phyloP scores from a whole-genome alignment of 2,797 vertebrate genomes.

The Poeciliopsis turneri region DNA sequence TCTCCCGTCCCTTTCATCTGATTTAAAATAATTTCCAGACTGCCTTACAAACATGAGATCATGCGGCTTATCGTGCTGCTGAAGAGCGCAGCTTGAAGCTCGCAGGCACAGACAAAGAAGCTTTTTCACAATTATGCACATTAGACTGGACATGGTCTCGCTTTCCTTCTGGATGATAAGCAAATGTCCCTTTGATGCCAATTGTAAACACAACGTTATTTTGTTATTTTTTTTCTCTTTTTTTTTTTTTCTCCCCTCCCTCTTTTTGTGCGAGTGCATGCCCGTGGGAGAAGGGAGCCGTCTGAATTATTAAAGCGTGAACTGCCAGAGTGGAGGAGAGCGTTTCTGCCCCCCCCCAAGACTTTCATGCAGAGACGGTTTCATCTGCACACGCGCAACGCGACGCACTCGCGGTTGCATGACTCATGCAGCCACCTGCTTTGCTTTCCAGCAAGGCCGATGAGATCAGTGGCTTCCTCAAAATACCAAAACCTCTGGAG shows the following conservation, averaged over 20 bases:
- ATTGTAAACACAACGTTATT: constrained; percentile 26
- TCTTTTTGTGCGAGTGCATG: constrained; percentile 9
- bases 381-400: constrained; percentile 21
- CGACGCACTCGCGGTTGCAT: constrained; percentile 34
- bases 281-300: constrained; percentile 25
- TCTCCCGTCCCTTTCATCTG: not conserved
- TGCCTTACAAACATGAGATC: constrained; percentile 3
- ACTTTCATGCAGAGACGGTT: constrained; percentile 46
- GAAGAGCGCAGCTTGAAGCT: not conserved
- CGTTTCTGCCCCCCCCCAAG: constrained; percentile 61
- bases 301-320: constrained; percentile 77
- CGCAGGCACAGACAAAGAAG: constrained; percentile 7
- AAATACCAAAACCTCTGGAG: constrained; percentile 61
- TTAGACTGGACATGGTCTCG: constrained; percentile 39
- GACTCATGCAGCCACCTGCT: constrained; percentile 68
- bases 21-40: not conserved
- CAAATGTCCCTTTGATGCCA: constrained; percentile 52
- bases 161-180: constrained; percentile 45
- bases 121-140: constrained; percentile 38
- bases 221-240: not conserved
- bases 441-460: constrained; percentile 67
- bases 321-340: constrained; percentile 55
- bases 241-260: not conserved
- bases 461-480: constrained; percentile 70
- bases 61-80: not conserved